Evolutionary conservation across 2,113 vertebrate genomes (phyloP).

Genomic region (Macquaria australasica): DNA sequence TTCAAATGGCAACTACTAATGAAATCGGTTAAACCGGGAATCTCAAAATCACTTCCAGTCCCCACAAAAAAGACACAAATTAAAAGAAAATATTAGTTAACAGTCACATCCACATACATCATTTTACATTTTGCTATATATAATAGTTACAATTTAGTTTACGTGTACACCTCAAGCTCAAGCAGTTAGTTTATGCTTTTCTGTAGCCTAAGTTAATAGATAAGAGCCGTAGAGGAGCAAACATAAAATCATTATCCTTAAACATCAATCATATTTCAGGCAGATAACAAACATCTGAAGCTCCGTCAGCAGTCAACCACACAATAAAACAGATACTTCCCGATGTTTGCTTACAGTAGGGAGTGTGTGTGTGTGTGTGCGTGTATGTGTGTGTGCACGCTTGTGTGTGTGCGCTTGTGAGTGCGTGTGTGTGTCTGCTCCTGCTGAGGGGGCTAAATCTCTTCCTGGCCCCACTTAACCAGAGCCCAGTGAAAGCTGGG

Average conservation of each 20-base stretch:
- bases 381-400: not conserved
- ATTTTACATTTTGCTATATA: not conserved
- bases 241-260: not conserved
- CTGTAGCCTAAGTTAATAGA: not conserved
- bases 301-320: conserved; percentile 22
- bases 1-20: conserved; percentile 6
- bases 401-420: not conserved
- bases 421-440: conserved; percentile 40
- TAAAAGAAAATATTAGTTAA: not conserved
- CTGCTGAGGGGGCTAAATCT: conserved; percentile 83
- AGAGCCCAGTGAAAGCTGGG: conserved; percentile 81
- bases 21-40: not conserved
- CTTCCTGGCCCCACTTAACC: conserved; percentile 85
- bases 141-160: not conserved
- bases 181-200: not conserved
- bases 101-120: not conserved
- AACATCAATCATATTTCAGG: not conserved
- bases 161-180: not conserved
- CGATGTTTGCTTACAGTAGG: conserved; percentile 44
- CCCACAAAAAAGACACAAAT: not conserved
- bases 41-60: not conserved
- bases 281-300: conserved; percentile 33
- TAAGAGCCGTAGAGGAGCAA: not conserved
- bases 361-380: conserved; percentile 15
- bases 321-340: conserved; percentile 47